Percentiles rank a stretch among this genome's conserved stretches.
Conservation (phyloP, 2,797 vertebrate species). For the Melanotaenia boesemani region DNA sequence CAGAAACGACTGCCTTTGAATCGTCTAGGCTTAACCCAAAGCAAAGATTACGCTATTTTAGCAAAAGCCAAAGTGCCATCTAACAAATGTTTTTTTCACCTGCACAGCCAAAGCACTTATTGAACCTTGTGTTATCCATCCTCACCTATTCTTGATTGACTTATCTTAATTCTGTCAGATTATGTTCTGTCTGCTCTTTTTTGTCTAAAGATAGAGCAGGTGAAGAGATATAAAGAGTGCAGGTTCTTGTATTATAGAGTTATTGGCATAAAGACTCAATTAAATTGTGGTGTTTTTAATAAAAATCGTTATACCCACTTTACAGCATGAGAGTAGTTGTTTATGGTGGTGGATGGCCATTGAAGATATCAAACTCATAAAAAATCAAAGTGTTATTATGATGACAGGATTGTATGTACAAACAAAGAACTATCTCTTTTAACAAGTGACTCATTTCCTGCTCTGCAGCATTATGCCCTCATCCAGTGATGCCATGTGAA, state of each 20-base stretch:
- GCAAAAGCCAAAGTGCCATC: conserved; percentile 23
- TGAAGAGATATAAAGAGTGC: neutral
- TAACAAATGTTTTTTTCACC: conserved; percentile 10
- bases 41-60: conserved; percentile 38
- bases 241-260: neutral
- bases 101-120: neutral
- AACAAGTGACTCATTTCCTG: conserved; percentile 51
- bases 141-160: neutral
- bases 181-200: neutral
- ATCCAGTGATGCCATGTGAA: conserved; percentile 49
- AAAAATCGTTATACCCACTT: conserved; percentile 18
- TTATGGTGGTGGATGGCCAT: neutral
- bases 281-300: neutral
- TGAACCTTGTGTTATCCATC: neutral
- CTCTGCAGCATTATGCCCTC: conserved; percentile 32
- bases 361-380: conserved; percentile 8
- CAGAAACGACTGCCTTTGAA: conserved; percentile 52
- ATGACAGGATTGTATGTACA: conserved; percentile 28
- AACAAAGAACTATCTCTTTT: conserved; percentile 23
- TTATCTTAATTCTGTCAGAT: neutral
- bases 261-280: conserved; percentile 8
- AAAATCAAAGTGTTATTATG: conserved; percentile 6
- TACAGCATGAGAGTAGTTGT: conserved; percentile 17
- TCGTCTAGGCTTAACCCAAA: conserved; percentile 8
- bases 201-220: conserved; percentile 6